A percentile compares a stretch with the other conserved stretches of the same genome.
These are phyloP conservation scores for Heliornis fulica DNA, from an alignment of 2,113 vertebrate species.

Conservation along the genomic window DNA sequence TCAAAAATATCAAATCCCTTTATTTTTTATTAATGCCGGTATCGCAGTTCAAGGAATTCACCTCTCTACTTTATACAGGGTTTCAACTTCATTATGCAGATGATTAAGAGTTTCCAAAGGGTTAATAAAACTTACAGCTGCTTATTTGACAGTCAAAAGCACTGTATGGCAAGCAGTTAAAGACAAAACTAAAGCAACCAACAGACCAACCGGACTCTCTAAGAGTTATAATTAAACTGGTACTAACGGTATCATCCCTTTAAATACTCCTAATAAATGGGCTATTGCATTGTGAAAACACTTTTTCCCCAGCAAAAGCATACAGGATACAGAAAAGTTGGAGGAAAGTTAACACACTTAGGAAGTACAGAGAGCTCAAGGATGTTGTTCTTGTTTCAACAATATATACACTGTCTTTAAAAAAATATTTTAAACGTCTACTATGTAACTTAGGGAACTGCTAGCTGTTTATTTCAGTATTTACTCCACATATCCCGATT, in stretches of 20 bases:
- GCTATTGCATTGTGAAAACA: background rate
- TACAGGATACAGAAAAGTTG: background rate
- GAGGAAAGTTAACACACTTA: background rate
- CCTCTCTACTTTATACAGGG: background rate
- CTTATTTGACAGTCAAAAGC: background rate
- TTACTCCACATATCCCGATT: accelerated
- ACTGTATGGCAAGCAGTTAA: background rate
- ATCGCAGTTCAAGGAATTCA: background rate
- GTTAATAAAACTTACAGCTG: background rate
- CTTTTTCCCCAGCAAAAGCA: background rate
- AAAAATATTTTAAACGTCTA: no score
- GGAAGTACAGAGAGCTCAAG: background rate
- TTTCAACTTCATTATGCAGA: background rate
- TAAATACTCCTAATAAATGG: background rate
- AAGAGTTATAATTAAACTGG: background rate
- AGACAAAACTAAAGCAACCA: background rate
- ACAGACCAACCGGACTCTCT: background rate
- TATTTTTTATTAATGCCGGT: background rate
- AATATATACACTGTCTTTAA: background rate
- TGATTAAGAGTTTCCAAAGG: background rate
- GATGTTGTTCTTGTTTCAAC: background rate
- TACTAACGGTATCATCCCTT: background rate
- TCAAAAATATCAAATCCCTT: background rate
- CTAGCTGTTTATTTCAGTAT: background rate
- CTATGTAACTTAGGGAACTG: background rate